These are phyloP conservation scores for Seriola quinqueradiata DNA, from an alignment of 2,113 vertebrate species.

Conservation along the genomic window DNA sequence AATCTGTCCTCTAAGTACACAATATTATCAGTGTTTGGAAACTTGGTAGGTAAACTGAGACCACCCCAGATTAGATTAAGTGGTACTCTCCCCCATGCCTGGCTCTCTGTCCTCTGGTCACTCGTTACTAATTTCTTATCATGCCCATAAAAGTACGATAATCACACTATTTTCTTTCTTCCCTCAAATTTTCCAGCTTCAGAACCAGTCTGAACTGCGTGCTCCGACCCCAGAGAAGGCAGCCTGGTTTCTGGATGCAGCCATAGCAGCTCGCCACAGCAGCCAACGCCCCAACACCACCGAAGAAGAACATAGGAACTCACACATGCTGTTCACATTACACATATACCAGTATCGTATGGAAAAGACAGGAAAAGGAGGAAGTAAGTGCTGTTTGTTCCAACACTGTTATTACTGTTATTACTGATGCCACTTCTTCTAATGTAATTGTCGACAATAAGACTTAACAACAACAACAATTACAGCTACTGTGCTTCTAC, in stretches of 20 bases:
- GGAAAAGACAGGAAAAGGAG: slow-evolving; percentile 97
- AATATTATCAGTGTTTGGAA: slow-evolving; percentile 36
- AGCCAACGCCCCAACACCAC: slow-evolving; percentile 87
- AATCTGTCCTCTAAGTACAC: slow-evolving; percentile 21
- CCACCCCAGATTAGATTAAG: slow-evolving; percentile 13
- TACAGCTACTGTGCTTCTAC: not conserved
- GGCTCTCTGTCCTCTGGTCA: slow-evolving; percentile 21
- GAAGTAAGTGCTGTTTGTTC: slow-evolving; percentile 88
- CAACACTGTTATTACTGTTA: not conserved
- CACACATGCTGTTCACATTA: slow-evolving; percentile 98
- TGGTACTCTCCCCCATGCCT: not conserved
- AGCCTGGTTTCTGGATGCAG: slow-evolving; percentile 95
- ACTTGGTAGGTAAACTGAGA: not conserved
- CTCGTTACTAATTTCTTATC: slow-evolving; percentile 13
- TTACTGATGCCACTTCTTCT: not conserved
- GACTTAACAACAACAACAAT: not conserved
- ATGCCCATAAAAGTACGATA: not conserved
- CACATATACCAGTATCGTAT: slow-evolving; percentile 99
- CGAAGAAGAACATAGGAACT: slow-evolving; percentile 94
- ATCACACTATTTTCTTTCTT: not conserved
- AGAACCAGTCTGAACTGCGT: slow-evolving; percentile 97
- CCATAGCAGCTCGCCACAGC: slow-evolving; percentile 92
- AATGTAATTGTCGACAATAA: not conserved
- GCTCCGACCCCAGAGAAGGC: slow-evolving; percentile 97
- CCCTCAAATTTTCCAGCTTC: slow-evolving; percentile 85